These are phyloP conservation scores for Aplysina aerophoba DNA, from an alignment of 37 sponge, comb jelly and placozoan genomes.

Conservation along the genomic window DNA sequence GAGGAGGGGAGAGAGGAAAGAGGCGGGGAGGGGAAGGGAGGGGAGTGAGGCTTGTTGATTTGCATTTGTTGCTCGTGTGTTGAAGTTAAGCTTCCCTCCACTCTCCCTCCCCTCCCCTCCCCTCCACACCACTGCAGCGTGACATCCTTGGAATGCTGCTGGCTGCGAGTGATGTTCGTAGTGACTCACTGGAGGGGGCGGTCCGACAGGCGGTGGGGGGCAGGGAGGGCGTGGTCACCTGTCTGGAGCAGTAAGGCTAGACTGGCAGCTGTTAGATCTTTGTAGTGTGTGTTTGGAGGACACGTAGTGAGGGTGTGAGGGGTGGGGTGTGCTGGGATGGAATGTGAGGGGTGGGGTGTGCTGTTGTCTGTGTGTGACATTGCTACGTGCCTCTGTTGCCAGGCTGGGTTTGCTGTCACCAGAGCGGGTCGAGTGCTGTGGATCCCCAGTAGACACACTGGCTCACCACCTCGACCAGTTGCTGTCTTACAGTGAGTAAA, in stretches of 20 bases:
- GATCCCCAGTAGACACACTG: constrained; percentile 66
- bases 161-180: constrained; percentile 39
- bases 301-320: too few relatives aligned
- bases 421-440: constrained; percentile 39
- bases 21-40: neutral
- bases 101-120: neutral
- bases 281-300: too few relatives aligned
- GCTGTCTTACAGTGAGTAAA: constrained; percentile 42
- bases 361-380: too few relatives aligned
- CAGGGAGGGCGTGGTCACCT: constrained; percentile 39
- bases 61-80: neutral
- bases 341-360: too few relatives aligned
- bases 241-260: constrained; percentile 63
- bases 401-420: constrained; percentile 76
- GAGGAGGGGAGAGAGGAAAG: neutral
- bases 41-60: neutral
- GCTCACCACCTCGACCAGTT: constrained; percentile 51
- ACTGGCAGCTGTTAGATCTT: neutral
- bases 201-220: constrained; percentile 51
- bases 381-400: neutral
- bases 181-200: constrained; percentile 37
- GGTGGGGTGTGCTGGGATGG: too few relatives aligned
- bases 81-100: neutral
- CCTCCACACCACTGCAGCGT: constrained; percentile 35
- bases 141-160: constrained; percentile 67